Percentiles rank a stretch among this genome's conserved stretches.
Evolutionary conservation across 2,888 invertebrate species (phyloP).

Genomic region (Agriopis leucophaearia): DNA sequence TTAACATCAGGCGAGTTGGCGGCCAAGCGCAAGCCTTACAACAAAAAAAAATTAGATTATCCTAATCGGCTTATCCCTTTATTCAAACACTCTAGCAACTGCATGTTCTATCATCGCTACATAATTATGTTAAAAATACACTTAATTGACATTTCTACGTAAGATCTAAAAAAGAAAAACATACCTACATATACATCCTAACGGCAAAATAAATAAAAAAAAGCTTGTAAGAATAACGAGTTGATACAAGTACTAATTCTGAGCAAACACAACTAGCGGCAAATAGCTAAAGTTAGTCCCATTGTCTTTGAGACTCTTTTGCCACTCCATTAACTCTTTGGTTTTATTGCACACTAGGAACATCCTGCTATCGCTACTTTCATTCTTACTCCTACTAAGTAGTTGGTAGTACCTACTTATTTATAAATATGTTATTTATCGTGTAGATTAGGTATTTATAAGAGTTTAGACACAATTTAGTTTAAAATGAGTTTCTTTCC

Average conservation of each 20-base stretch:
- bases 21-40: too few species aligned
- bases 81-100: too few species aligned
- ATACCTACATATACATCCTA: too few species aligned
- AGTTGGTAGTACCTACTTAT: background rate
- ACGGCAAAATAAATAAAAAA: too few species aligned
- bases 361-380: conserved; percentile 7
- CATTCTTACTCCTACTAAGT: background rate
- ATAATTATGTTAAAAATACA: too few species aligned
- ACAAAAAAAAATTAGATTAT: too few species aligned
- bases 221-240: background rate
- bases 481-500: too few species aligned
- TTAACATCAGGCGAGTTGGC: too few species aligned
- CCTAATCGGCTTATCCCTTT: too few species aligned
- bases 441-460: background rate
- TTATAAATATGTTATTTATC: background rate
- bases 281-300: conserved; percentile 15
- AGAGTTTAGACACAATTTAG: background rate
- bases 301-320: conserved; percentile 20
- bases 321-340: conserved; percentile 20
- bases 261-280: conserved; percentile 1
- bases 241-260: background rate
- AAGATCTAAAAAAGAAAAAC: too few species aligned
- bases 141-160: too few species aligned
- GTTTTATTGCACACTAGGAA: conserved; percentile 12
- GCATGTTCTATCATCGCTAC: too few species aligned